phyloP scores from a whole-genome alignment of 2,113 vertebrate species.

The Ifrita kowaldi region DNA sequence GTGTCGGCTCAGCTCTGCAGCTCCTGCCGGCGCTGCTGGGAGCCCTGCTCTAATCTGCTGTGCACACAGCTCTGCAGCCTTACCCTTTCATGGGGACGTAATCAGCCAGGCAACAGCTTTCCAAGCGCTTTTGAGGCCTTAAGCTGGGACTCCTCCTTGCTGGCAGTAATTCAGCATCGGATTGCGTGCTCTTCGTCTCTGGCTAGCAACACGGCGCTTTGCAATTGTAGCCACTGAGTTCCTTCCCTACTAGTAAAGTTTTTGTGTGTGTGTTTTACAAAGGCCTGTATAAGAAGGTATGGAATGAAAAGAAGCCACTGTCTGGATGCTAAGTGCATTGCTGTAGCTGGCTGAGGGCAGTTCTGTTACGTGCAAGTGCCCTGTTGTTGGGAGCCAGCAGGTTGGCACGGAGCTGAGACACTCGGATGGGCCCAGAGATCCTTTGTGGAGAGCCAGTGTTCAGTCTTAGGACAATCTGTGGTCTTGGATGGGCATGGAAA shows the following conservation, averaged over 20 bases:
- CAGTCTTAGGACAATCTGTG: background rate
- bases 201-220: background rate
- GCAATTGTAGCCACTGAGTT: background rate
- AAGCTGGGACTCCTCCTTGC: background rate
- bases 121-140: background rate
- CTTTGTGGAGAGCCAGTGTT: background rate
- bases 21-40: background rate
- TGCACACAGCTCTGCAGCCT: background rate
- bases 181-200: background rate
- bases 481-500: background rate
- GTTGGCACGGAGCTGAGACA: background rate
- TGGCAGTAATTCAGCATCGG: background rate
- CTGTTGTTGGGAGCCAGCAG: background rate
- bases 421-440: background rate
- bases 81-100: background rate
- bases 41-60: background rate
- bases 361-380: background rate
- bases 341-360: background rate
- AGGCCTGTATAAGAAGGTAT: background rate
- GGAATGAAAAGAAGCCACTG: background rate
- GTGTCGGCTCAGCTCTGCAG: background rate
- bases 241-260: background rate
- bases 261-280: background rate
- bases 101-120: conserved; percentile 16
- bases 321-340: background rate